Evolutionary conservation across 2,888 invertebrate species (phyloP).

Genomic region (Molorchus minor): DNA sequence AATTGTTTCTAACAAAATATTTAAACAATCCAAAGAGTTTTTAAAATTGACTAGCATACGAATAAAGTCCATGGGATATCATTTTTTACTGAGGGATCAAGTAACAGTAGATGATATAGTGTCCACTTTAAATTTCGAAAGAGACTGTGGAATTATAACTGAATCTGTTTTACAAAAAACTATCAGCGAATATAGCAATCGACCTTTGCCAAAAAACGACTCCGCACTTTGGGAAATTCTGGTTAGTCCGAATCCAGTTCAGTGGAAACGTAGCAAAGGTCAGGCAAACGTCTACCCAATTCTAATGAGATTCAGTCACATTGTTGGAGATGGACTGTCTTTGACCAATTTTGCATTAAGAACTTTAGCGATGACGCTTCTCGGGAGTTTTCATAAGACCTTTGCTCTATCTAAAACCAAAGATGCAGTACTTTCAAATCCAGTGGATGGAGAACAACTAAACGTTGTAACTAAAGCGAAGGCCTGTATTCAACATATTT

Average conservation of each 20-base stretch:
- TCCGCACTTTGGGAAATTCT: conserved; percentile 66
- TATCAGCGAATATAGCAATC: conserved; percentile 9
- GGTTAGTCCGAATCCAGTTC: conserved; percentile 52
- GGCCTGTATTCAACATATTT: not conserved
- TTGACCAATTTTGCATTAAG: conserved; percentile 4
- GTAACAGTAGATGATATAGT: conserved; percentile 48
- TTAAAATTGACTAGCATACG: conserved; percentile 22
- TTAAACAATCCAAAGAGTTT: not conserved
- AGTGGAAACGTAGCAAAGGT: not conserved
- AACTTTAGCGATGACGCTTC: not conserved
- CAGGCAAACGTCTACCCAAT: not conserved
- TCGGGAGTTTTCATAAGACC: not conserved
- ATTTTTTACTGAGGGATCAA: conserved; percentile 63
- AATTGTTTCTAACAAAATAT: not conserved
- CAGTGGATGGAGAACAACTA: not conserved
- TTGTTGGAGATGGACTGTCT: conserved; percentile 14
- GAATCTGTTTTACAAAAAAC: conserved; percentile 1
- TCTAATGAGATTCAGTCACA: conserved; percentile 14
- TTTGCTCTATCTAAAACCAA: not conserved
- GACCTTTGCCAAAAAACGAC: conserved; percentile 62
- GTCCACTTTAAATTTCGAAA: not conserved
- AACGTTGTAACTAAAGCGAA: not conserved
- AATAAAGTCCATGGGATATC: conserved; percentile 62
- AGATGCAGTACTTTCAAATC: not conserved
- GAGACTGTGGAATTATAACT: not conserved